Evolutionary conservation across 1,140 invertebrate species (phyloP), one percentile per base, ranked within the genome.

Genomic region (Varroa destructor): DNA sequence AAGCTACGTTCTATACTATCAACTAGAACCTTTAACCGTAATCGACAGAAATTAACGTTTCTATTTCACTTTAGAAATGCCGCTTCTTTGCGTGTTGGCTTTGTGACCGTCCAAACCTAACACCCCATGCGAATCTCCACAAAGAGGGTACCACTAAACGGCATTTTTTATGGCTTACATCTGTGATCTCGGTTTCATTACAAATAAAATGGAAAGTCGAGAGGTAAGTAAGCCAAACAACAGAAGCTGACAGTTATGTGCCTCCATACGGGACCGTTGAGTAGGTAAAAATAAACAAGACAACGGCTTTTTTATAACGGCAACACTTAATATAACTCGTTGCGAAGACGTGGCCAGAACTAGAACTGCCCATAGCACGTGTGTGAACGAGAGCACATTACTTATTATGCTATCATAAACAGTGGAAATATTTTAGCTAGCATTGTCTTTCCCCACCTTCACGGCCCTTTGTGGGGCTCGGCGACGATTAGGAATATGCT

Each of bases 371-470:
- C 40, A 12, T 8, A 8, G 10, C 46, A 51, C 40, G 61, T 67
- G 14, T 67, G 61, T 67, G 61, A 67, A 67, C 40, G 61, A 46
- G 61, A 46, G 14, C 61, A 25, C 14, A 40, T 12, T 46, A 40
- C 10, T 12, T 14, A 67, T 25, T 14, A 2, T 25, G 14, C 14
- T 10, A 8, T 67, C 12, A 5, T 40, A 14, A 14, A 12, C 8
- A 37, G 2, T 67, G 61, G 37, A 12, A 1, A 3, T 67, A 12
- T 3, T 67, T 40, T 67, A 67, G 61, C 61, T 67, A 67, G 61
- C 61, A 67, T 67, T 67, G 61, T 67, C 61, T 67, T 67, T 67
- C 61, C 61, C 61, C 61, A 67, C 61, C 61, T 67, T 67, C 61
- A 46, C 36, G 40, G 61, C 61, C 46, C 61, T 1, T 12, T 51